Base-by-base conservation (phyloP, 2,888 invertebrate species). In the Eristalinus aeneus region DNA sequence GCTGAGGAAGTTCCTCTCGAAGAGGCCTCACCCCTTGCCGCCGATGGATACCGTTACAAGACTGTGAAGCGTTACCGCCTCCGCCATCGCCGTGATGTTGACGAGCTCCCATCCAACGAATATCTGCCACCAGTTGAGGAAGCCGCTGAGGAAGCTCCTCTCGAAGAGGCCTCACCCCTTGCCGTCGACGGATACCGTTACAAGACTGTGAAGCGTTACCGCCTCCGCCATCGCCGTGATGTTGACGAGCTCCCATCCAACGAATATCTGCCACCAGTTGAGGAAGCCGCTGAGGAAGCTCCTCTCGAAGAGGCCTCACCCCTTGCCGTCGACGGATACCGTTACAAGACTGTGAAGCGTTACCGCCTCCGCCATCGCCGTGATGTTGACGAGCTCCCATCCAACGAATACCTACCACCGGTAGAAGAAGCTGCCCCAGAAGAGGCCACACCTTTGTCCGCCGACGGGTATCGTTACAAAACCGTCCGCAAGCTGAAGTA, bases 231-330 rank as follows among this genome's bases (percentile, higher is more conserved):
- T 53, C 77, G 84, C 64, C 89, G 68, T 85, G 89, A 88, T 74
- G 89, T 82, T 1, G 27, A 53, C n/a, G 73, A 82, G 65, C 36
- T 82, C n/a, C 60, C 53, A 31, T 56, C 74, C 9, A 71, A 63
- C 20, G 72, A 65, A 69, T 71, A 75, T 22, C 58, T 58, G 16
- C 61, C 56, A 12, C 64, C 85, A 90, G 89, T 91, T 34, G 86
- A 46, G 22, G 91, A 91, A 88, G 90, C 90, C 34, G 53, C 58
- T 34, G 86, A 46, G 22, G 91, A 91, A 88, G 90, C 90, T 46
- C 34, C 58, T 4, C 32, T 54, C 11, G 64, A 64, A 4, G 69
- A 64, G 4, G 34, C 69, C n/a, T 8, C 87, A 12, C 76, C 73
- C 1, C 60, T 89, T 23, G 88, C 88, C 1, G 81, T 74, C 61